Conservation (phyloP, 2,888 invertebrate genomes). For the Lumbricus terrestris region DNA sequence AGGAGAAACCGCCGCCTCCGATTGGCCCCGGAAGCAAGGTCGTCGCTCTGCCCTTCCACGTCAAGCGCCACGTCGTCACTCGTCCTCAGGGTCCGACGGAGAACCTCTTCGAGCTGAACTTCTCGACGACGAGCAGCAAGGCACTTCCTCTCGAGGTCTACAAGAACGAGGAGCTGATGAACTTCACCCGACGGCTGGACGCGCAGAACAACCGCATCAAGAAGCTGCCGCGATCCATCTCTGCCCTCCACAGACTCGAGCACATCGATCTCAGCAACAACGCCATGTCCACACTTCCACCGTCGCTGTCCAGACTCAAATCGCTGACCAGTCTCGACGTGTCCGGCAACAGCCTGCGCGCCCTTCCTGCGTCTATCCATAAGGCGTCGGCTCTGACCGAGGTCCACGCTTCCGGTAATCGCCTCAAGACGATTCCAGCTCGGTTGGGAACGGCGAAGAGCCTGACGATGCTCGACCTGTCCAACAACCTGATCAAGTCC, state of each 20-base stretch:
- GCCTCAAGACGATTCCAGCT: slow-evolving; percentile 51
- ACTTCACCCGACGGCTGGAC: slow-evolving; percentile 46
- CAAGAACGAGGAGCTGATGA: slow-evolving; percentile 53
- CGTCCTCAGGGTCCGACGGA: slow-evolving; percentile 43
- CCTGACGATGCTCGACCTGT: slow-evolving; percentile 50
- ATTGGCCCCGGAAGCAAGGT: slow-evolving; percentile 57
- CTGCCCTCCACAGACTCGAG: slow-evolving; percentile 46
- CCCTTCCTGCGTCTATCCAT: slow-evolving; percentile 53
- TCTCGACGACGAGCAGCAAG: slow-evolving; percentile 39
- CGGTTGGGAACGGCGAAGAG: slow-evolving; percentile 52
- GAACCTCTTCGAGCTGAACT: slow-evolving; percentile 37
- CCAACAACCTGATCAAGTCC: slow-evolving; percentile 51
- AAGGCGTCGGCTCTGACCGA: slow-evolving; percentile 47
- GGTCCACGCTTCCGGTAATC: slow-evolving; percentile 41
- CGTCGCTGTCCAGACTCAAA: slow-evolving; percentile 46
- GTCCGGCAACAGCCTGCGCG: slow-evolving; percentile 52
- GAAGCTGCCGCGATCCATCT: slow-evolving; percentile 49
- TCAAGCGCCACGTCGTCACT: slow-evolving; percentile 47
- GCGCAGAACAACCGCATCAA: slow-evolving; percentile 55
- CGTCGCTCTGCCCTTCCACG: slow-evolving; percentile 49
- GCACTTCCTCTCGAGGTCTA: slow-evolving; percentile 53
- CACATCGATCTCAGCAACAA: slow-evolving; percentile 52
- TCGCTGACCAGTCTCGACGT: slow-evolving; percentile 49
- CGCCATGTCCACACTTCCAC: slow-evolving; percentile 47
- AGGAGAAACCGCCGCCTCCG: slow-evolving; percentile 57